A percentile compares a stretch with the other conserved stretches of the same genome.
These are phyloP conservation scores for Phoxinus phoxinus DNA, from an alignment of 2,113 vertebrate species.

Conservation along the genomic window DNA sequence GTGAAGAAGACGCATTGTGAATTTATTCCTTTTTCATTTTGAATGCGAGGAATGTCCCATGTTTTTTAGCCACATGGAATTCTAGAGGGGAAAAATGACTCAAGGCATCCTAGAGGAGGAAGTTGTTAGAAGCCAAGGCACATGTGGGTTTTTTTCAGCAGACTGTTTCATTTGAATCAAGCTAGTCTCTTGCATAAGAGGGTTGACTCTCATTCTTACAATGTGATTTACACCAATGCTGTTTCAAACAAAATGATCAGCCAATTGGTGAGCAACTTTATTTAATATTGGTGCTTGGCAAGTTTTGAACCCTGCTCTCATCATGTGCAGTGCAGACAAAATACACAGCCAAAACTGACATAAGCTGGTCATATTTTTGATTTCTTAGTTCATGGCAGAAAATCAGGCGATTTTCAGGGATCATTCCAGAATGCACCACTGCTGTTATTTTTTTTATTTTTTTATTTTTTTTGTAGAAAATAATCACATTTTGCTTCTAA, in stretches of 20 bases:
- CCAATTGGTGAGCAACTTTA: neutral
- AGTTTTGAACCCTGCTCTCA: neutral
- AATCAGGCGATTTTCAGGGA: no score
- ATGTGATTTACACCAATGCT: neutral
- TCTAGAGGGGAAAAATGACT: neutral
- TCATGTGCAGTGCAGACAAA: neutral
- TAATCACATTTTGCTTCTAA: neutral
- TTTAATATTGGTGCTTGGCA: conserved; percentile 20
- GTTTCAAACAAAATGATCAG: neutral
- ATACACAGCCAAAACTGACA: neutral
- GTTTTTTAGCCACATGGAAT: neutral
- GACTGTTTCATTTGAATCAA: neutral
- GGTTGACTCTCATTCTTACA: neutral
- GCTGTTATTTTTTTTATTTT: neutral
- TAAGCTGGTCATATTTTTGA: neutral
- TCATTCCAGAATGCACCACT: neutral
- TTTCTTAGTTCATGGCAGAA: neutral
- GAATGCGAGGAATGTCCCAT: neutral
- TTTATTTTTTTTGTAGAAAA: neutral
- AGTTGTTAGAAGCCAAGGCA: neutral
- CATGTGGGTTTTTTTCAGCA: neutral
- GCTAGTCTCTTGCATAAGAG: neutral
- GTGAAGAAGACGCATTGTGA: neutral
- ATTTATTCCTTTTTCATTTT: neutral
- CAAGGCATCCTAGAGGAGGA: neutral